These are phyloP conservation scores for Montipora capricornis DNA, from an alignment of 64 coral and sea anemone species.

Conservation along the genomic window DNA sequence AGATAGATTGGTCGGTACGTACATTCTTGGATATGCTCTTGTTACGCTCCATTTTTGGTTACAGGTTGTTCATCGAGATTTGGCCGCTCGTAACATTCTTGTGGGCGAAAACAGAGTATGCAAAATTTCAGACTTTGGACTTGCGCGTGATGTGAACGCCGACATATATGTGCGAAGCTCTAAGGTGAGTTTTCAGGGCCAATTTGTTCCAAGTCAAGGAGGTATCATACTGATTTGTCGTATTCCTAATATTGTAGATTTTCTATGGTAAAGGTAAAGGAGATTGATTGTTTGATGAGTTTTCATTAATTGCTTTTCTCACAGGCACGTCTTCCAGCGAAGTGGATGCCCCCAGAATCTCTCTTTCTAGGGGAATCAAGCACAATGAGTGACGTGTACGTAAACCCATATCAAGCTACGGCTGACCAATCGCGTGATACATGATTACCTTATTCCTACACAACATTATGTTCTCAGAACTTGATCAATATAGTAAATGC, in stretches of 20 bases:
- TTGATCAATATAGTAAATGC: too few relatives aligned
- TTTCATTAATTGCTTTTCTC: background rate
- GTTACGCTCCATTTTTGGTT: background rate
- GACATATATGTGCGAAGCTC: background rate
- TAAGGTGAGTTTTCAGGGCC: background rate
- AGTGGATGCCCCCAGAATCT: constrained; percentile 69
- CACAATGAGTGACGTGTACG: constrained; percentile 51
- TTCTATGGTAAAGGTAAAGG: too few relatives aligned
- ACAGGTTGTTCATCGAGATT: constrained; percentile 31
- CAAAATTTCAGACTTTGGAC: constrained; percentile 44
- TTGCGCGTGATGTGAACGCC: background rate
- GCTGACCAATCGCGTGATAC: too few relatives aligned
- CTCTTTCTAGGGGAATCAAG: constrained; percentile 29
- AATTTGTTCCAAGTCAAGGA: too few relatives aligned
- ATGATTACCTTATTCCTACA: too few relatives aligned
- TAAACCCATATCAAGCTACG: background rate
- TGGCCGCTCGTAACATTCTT: constrained; percentile 36
- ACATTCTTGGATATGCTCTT: too few relatives aligned
- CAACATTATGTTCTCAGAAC: too few relatives aligned
- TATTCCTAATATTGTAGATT: too few relatives aligned
- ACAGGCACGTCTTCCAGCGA: constrained; percentile 54
- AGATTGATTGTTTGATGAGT: background rate
- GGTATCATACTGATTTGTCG: too few relatives aligned
- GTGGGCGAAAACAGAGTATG: constrained; percentile 17
- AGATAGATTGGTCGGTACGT: too few relatives aligned